Percentiles rank a stretch among this genome's conserved stretches.
Evolutionary conservation across 2,888 invertebrate species (phyloP).

Genomic region (Tiliacea aurago): DNA sequence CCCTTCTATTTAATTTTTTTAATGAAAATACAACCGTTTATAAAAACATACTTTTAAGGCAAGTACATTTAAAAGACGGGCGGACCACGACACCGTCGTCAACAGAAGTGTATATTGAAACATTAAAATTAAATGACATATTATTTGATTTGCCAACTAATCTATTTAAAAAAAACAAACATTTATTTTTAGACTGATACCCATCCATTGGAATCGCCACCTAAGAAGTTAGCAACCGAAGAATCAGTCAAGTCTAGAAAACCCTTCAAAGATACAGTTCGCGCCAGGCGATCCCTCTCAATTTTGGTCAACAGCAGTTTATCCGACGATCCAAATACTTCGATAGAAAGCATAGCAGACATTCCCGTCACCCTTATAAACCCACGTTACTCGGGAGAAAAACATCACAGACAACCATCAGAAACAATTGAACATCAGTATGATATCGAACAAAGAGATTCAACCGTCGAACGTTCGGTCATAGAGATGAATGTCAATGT

Average conservation of each 20-base stretch:
- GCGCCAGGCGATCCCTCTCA: constrained; percentile 82
- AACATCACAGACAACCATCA: constrained; percentile 40
- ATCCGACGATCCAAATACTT: constrained; percentile 85
- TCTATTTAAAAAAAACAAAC: neutral
- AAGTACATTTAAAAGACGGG: too few species aligned
- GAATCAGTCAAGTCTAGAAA: constrained; percentile 72
- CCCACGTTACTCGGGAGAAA: constrained; percentile 79
- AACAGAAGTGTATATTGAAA: neutral
- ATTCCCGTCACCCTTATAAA: constrained; percentile 85
- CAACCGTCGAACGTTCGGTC: constrained; percentile 23
- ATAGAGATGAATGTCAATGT: constrained; percentile 47
- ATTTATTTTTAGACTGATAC: constrained; percentile 71
- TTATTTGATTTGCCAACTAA: neutral
- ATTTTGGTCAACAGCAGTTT: constrained; percentile 86
- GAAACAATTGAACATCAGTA: constrained; percentile 14
- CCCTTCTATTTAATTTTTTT: too few species aligned
- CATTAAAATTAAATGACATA: neutral
- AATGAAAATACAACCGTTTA: too few species aligned
- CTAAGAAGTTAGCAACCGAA: constrained; percentile 81
- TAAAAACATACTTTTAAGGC: too few species aligned
- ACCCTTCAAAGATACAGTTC: constrained; percentile 82
- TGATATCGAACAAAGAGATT: constrained; percentile 12
- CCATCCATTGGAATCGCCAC: constrained; percentile 80
- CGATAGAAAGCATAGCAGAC: constrained; percentile 87
- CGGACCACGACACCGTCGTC: too few species aligned